A percentile compares a stretch with the other conserved stretches of the same genome.
Conservation (phyloP, 2,797 vertebrate species). For the Coracias cyanogaster region DNA sequence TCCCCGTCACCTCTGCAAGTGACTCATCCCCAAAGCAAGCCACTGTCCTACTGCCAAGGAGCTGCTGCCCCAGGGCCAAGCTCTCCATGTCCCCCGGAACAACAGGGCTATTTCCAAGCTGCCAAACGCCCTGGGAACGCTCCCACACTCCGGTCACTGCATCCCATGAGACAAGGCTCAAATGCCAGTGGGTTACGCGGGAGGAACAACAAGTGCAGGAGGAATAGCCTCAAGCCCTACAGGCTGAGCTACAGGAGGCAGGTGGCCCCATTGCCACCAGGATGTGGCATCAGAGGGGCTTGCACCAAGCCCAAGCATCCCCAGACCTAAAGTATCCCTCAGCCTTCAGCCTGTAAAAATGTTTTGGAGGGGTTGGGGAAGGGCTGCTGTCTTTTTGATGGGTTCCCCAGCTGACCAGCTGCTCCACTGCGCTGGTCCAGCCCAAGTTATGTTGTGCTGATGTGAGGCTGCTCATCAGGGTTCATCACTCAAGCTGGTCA, state of each 20-base stretch:
- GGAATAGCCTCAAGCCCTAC: not conserved
- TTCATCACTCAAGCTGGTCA: not conserved
- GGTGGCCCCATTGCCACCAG: not conserved
- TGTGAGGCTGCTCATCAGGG: not conserved
- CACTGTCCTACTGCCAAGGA: constrained; percentile 34
- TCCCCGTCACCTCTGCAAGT: constrained; percentile 20
- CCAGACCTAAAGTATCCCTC: not conserved
- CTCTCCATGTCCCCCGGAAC: not conserved
- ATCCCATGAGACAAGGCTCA: not conserved
- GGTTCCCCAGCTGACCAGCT: constrained; percentile 17
- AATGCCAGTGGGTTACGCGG: not conserved
- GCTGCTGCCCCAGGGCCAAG: not conserved
- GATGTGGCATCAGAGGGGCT: not conserved
- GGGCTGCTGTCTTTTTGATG: not conserved
- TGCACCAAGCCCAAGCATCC: not conserved
- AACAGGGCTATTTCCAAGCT: not conserved
- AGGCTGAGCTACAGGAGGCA: not conserved
- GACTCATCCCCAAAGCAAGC: not conserved
- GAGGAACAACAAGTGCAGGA: not conserved
- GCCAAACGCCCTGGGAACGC: not conserved
- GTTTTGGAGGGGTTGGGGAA: not conserved
- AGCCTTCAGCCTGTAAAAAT: not conserved
- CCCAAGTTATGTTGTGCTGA: accelerated
- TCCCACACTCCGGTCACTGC: not conserved
- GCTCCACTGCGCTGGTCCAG: not conserved